Conservation (phyloP, 2,888 invertebrate genomes). For the Eupithecia dodoneata region DNA sequence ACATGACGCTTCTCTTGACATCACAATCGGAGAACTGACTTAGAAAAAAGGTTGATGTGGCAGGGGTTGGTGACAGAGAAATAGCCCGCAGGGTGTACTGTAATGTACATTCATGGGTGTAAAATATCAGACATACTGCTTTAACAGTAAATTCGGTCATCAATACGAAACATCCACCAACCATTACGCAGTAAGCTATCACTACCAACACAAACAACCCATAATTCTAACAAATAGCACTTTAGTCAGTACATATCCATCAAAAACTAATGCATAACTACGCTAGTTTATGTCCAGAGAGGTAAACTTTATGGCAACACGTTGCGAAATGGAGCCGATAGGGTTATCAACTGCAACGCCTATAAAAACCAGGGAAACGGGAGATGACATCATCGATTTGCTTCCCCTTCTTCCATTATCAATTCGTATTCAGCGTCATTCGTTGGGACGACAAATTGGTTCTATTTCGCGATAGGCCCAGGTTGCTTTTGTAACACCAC, state of each 20-base stretch:
- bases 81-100: no score
- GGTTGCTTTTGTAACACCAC: background rate
- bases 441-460: background rate
- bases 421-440: background rate
- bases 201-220: background rate
- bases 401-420: background rate
- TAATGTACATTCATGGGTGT: background rate
- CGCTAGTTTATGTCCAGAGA: background rate
- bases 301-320: background rate
- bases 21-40: no score
- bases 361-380: background rate
- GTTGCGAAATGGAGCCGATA: background rate
- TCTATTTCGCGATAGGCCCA: background rate
- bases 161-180: background rate
- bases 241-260: background rate
- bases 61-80: no score
- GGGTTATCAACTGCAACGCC: slow-evolving; percentile 1
- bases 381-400: background rate
- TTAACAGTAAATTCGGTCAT: background rate
- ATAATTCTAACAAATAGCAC: background rate
- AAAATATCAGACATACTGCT: background rate
- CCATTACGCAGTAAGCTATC: background rate
- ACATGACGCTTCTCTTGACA: no score
- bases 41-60: no score
- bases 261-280: background rate